Base-by-base conservation (phyloP, 2,797 vertebrate genomes). In the Eidolon dupreanum region DNA sequence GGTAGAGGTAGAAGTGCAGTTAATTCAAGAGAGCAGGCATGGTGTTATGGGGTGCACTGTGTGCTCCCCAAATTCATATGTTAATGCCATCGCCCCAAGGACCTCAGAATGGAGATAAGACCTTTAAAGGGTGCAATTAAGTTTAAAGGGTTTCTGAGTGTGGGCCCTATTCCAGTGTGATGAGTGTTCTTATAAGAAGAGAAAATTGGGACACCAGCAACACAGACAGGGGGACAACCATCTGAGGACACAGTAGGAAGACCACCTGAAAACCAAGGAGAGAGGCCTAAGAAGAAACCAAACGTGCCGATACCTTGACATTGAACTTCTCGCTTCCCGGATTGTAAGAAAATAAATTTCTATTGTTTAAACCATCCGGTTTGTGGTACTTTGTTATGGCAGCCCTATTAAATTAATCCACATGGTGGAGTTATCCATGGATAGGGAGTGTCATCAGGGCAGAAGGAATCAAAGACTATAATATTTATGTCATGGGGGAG, bases 271-370 rank as follows among this genome's bases (percentile, higher is more conserved):
- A 55, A 55, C 28, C 75, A 81, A 53, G 15, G n/a, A 57, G 19
- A 55, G 11, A 15, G 78, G 77, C 38, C 13, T 95, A 74, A 17
- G 65, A 74, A 81, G 19, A 86, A 73, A n/a, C 24, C 19, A 65
- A 73, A 65, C 22, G 9, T 33, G 4, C 22, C 16, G 13, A 31
- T 13, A 51, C 41, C 31, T 70, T 63, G 38, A 65, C 49, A 33
- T 41, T 57, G 22, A 49, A 79, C 57, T 79, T 71, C 38, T 79
- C 20, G 11, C 1, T 33, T 33, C 57, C 41, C 8, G 26, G 73
- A 73, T 36, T 24, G 2, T 33, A 22, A 77, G 22, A 83, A 90
- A 77, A 36, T 63, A 66, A 46, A 65, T n/a, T 31, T 59, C 49
- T 59, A 8, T 66, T 41, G 16, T 66, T 65, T 41, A 36, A 55